Percentiles rank a stretch among this genome's conserved stretches.
These are phyloP conservation scores for Otus sunia DNA, from an alignment of 2,113 vertebrate genomes.

Conservation along the genomic window DNA sequence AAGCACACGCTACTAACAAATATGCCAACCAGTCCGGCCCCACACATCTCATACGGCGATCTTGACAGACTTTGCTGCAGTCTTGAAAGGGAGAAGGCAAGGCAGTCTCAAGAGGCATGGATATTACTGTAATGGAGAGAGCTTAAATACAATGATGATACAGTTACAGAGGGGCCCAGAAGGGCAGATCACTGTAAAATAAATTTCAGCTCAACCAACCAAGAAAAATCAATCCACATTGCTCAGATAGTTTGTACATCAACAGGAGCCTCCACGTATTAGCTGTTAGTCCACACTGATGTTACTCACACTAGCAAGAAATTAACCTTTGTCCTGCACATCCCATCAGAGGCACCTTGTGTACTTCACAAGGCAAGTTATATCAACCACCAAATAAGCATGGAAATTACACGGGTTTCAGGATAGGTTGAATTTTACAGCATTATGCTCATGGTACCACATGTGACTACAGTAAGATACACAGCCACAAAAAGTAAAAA, in stretches of 20 bases:
- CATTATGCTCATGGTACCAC: not conserved
- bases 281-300: not conserved
- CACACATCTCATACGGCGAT: not conserved
- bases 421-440: not conserved
- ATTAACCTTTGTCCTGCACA: not conserved
- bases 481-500: not conserved
- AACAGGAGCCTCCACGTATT: not conserved
- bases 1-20: not conserved
- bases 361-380: not conserved
- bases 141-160: not conserved
- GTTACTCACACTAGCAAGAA: not conserved
- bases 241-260: not conserved
- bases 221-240: not conserved
- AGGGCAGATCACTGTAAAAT: not conserved
- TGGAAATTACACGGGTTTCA: not conserved
- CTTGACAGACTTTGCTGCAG: not conserved
- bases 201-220: slow-evolving; percentile 10
- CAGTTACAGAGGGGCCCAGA: not conserved
- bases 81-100: not conserved
- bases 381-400: not conserved
- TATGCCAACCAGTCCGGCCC: not conserved
- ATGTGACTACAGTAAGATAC: not conserved
- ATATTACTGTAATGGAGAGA: not conserved
- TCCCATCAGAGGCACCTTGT: not conserved
- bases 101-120: not conserved